A percentile compares a stretch with the other conserved stretches of the same genome.
Conservation (phyloP, 2,888 invertebrate genomes). For the Hydroisotoma schaefferi region DNA sequence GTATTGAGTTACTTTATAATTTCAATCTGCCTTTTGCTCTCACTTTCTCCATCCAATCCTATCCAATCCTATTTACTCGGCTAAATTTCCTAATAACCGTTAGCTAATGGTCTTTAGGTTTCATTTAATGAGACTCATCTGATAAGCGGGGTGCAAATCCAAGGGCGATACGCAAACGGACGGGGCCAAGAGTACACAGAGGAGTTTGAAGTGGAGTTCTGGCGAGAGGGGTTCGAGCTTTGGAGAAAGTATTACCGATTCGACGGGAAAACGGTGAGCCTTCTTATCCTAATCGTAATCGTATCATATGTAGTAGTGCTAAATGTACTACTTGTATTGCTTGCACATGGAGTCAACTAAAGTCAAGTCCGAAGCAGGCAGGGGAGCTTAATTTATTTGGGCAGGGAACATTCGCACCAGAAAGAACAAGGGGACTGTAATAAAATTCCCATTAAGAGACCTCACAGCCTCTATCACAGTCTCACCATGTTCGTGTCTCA, state of each 20-base stretch:
- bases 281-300: background rate
- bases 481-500: background rate
- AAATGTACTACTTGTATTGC: background rate
- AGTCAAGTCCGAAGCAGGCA: conserved; percentile 8
- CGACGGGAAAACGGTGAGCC: conserved; percentile 63
- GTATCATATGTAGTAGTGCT: conserved; percentile 5
- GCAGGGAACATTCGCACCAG: conserved; percentile 12
- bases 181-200: conserved; percentile 71
- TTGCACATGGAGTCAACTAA: background rate
- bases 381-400: conserved; percentile 31
- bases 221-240: conserved; percentile 60
- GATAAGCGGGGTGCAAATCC: conserved; percentile 69
- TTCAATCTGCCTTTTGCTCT: background rate
- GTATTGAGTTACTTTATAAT: too few species aligned
- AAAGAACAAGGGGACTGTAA: conserved; percentile 19
- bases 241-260: conserved; percentile 66
- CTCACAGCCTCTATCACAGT: conserved; percentile 26
- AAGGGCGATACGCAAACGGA: conserved; percentile 65
- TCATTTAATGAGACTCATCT: conserved; percentile 57
- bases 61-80: too few species aligned
- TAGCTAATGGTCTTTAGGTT: conserved; percentile 32
- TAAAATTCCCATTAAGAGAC: conserved; percentile 33
- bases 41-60: too few species aligned
- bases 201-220: conserved; percentile 67
- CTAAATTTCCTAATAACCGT: too few species aligned